Evolutionary conservation across 1,140 invertebrate genomes (phyloP).

Genomic region (Halictus rubicundus): DNA sequence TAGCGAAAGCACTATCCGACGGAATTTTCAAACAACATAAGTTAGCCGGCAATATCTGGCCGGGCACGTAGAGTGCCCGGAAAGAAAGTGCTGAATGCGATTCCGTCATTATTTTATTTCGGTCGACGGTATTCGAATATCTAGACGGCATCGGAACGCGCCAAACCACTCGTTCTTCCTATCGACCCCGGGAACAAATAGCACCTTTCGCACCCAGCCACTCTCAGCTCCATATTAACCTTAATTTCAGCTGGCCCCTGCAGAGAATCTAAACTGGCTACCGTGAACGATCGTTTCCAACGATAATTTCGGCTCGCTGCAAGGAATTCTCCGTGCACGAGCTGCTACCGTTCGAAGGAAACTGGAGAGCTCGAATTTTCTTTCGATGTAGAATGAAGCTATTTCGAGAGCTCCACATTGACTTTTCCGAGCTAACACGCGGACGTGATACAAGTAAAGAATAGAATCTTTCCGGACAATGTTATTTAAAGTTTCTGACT

Average conservation of each 20-base stretch:
- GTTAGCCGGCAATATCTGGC: conserved; percentile 38
- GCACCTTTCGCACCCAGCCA: conserved; percentile 25
- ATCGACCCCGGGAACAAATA: conserved; percentile 40
- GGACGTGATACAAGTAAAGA: background rate
- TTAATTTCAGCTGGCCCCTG: conserved; percentile 29
- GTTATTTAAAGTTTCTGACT: background rate
- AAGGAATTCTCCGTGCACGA: background rate
- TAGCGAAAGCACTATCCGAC: conserved; percentile 61
- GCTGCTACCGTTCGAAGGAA: background rate
- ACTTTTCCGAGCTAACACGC: background rate
- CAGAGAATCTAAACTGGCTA: conserved; percentile 31
- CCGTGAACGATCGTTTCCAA: conserved; percentile 5
- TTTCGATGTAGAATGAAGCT: background rate
- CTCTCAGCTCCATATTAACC: conserved; percentile 36
- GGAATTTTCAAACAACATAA: conserved; percentile 58
- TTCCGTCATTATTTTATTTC: conserved; percentile 57
- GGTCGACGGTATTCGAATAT: conserved; percentile 42
- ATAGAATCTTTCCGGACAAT: background rate
- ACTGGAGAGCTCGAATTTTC: background rate
- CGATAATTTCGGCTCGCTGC: conserved; percentile 13
- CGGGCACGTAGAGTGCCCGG: conserved; percentile 9
- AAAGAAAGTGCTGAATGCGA: conserved; percentile 43
- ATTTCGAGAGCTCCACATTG: background rate
- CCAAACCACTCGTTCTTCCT: conserved; percentile 12
- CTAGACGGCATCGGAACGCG: conserved; percentile 17